Conservation (phyloP, 1,140 invertebrate species). For the Potamilus streckersoni region DNA sequence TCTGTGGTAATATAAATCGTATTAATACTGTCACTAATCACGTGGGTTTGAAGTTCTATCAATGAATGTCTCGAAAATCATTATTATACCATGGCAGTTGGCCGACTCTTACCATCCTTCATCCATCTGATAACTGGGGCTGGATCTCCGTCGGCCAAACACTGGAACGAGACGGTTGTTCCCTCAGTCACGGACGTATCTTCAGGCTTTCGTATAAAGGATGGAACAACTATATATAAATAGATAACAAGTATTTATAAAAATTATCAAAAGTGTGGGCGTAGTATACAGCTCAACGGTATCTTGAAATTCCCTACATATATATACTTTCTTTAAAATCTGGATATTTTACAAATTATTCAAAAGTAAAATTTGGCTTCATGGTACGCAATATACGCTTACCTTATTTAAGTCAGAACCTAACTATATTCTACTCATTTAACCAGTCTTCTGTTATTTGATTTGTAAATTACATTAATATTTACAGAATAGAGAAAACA, state of each 20-base stretch:
- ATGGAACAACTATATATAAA: conserved; percentile 33
- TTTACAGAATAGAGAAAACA: too few relatives aligned
- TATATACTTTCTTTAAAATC: background rate
- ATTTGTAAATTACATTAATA: too few relatives aligned
- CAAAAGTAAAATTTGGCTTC: background rate
- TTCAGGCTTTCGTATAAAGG: conserved; percentile 36
- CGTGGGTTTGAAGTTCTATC: too few relatives aligned
- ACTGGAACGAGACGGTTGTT: conserved; percentile 69
- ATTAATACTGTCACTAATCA: too few relatives aligned
- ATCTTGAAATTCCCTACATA: too few relatives aligned
- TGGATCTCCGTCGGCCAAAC: conserved; percentile 82
- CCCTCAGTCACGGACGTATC: conserved; percentile 35
- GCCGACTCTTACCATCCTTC: conserved; percentile 75
- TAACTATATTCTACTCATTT: too few relatives aligned
- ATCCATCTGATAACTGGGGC: conserved; percentile 83
- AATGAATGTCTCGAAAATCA: too few relatives aligned
- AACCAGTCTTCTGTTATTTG: too few relatives aligned
- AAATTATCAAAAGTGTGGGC: background rate
- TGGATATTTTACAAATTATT: background rate
- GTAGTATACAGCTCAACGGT: too few relatives aligned
- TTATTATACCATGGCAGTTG: too few relatives aligned
- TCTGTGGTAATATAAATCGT: too few relatives aligned
- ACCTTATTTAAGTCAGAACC: background rate
- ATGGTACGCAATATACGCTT: background rate
- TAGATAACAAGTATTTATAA: conserved; percentile 8